Conservation (phyloP, 1,140 invertebrate genomes). For the Platorchestia sp. region DNA sequence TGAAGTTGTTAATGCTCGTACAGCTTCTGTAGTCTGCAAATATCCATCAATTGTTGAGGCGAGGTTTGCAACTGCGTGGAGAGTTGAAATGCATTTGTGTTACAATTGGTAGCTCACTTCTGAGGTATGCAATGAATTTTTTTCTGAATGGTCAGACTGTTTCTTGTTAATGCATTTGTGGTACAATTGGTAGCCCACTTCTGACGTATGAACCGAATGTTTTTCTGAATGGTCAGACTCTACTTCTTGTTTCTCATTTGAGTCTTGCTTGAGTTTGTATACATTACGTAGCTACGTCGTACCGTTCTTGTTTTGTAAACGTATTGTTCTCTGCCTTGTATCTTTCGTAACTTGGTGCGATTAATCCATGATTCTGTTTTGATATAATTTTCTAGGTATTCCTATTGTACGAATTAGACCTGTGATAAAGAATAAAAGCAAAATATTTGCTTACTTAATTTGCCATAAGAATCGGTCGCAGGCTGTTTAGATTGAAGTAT, state of each 20-base stretch:
- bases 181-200: background rate
- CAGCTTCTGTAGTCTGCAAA: background rate
- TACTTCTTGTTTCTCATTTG: background rate
- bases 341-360: background rate
- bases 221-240: background rate
- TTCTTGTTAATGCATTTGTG: background rate
- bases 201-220: background rate
- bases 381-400: background rate
- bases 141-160: background rate
- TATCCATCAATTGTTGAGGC: background rate
- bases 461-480: background rate
- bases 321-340: background rate
- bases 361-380: background rate
- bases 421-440: background rate
- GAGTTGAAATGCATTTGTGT: background rate
- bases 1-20: conserved; percentile 16
- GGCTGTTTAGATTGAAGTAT: background rate
- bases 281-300: too few species aligned
- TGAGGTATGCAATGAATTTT: background rate
- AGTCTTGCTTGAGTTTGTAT: background rate
- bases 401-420: background rate
- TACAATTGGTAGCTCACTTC: background rate
- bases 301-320: too few species aligned
- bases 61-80: background rate
- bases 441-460: background rate